Base-by-base conservation (phyloP, 1,140 invertebrate species). In the Pachypeltis micranthus region DNA sequence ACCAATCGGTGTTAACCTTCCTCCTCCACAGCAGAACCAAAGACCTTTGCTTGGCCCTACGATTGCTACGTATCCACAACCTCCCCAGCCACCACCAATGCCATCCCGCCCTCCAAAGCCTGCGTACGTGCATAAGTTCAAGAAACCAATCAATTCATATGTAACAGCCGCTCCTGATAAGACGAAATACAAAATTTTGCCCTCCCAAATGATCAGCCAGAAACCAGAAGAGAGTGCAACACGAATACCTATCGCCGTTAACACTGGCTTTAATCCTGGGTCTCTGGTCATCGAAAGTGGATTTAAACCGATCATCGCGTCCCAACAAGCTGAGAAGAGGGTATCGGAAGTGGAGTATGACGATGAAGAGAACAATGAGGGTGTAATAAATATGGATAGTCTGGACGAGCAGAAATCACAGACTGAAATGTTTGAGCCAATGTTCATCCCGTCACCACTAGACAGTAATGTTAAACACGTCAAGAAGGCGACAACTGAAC, bases 271-370 rank as follows among this genome's bases (percentile, higher is more conserved):
- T 69, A 81, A 88, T 71, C 87, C 87, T 0, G 81, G 84, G 63
- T 85, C 85, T 0, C 83, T 91, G 16, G 83, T 90, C 0, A 84
- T 90, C 29, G 88, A 91, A 74, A 82, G 86, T 59, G 88, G 88
- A 0, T 91, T 91, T 68, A 87, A 84, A 63, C 88, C 89, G 1
- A 90, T 91, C 19, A 80, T 88, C n/a, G 77, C 78, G 19, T 82
- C 80, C 19, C 61, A 23, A 68, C 63, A n/a, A 63, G 74, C 73
- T 27, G 74, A 82, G 67, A 77, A 82, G 34, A 76, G 78, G 63
- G 77, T 79, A 27, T 71, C 76, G 27, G 73, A 76, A 44, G 74
- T 74, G 31, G 75, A 77, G 66, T 73, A 72, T 19, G 72, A 74
- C 27, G 78, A 81, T 51, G 72, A 77, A 23, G 57, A 62, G 14